These are phyloP conservation scores for Discoglossus pictus DNA, from an alignment of 2,797 vertebrate species.

Conservation along the genomic window DNA sequence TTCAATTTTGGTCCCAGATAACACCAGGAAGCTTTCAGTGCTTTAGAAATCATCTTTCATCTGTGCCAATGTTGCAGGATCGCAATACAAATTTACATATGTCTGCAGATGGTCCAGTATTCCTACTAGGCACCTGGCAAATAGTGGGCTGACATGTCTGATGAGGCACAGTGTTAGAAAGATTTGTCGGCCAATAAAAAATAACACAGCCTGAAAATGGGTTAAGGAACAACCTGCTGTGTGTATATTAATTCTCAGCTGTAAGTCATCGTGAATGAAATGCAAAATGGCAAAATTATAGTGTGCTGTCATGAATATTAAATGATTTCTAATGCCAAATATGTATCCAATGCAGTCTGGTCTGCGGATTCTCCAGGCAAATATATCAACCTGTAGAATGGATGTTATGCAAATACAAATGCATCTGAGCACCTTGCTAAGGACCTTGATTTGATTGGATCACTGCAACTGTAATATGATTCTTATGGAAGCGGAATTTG, in stretches of 20 bases:
- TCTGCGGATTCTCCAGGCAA: too few relatives aligned
- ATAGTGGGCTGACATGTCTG: conserved; percentile 36
- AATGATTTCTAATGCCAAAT: too few relatives aligned
- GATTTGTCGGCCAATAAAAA: conserved; percentile 14
- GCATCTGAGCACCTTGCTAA: too few relatives aligned
- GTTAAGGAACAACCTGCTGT: conserved; percentile 17
- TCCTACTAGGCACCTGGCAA: conserved; percentile 36
- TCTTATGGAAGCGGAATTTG: too few relatives aligned
- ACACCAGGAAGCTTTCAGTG: conserved; percentile 14
- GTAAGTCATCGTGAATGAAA: neutral
- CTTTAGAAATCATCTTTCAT: conserved; percentile 22
- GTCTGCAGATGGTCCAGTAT: conserved; percentile 32
- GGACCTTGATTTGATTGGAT: too few relatives aligned
- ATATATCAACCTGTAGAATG: too few relatives aligned
- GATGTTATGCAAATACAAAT: too few relatives aligned
- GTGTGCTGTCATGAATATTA: too few relatives aligned
- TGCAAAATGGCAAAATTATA: too few relatives aligned
- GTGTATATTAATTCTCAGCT: conserved; percentile 28
- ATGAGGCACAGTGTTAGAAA: conserved; percentile 13
- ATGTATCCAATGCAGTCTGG: too few relatives aligned
- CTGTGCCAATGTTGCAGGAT: conserved; percentile 39
- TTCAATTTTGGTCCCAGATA: conserved; percentile 15
- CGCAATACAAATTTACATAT: conserved; percentile 44
- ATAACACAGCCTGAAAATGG: conserved; percentile 30
- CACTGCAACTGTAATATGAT: too few relatives aligned